Percentiles rank a stretch among this genome's conserved stretches.
Conservation (phyloP, 2,113 vertebrate genomes). For the Donacobius atricapilla region DNA sequence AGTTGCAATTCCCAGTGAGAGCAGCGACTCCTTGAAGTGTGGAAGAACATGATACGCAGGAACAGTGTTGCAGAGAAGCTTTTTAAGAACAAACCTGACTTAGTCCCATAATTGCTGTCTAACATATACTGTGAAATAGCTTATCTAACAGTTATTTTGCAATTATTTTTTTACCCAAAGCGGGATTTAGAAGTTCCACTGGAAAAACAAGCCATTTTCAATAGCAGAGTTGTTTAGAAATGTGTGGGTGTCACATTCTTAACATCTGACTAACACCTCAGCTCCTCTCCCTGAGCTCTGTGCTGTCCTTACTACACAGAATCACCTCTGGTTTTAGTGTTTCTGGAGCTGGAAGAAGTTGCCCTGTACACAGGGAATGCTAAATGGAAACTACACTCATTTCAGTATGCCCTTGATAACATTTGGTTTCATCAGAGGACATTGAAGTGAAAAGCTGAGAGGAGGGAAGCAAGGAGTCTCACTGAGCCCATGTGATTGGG, state of each 20-base stretch:
- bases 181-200: background rate
- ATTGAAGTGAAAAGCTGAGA: slow-evolving; percentile 14
- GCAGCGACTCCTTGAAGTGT: background rate
- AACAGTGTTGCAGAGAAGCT: background rate
- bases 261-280: background rate
- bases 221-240: background rate
- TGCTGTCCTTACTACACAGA: background rate
- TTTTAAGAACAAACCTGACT: background rate
- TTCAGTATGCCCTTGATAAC: background rate
- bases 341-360: background rate
- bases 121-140: background rate
- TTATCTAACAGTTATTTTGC: background rate
- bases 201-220: background rate
- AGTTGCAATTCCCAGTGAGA: background rate
- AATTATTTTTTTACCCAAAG: background rate
- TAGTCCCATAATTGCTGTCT: background rate
- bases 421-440: background rate
- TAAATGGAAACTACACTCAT: background rate
- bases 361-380: background rate
- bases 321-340: background rate
- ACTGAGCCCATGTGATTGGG: background rate
- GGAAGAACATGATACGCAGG: background rate
- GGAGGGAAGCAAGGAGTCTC: background rate
- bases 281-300: background rate
- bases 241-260: background rate